A percentile compares a stretch with the other conserved stretches of the same genome.
Evolutionary conservation across 2,113 vertebrate species (phyloP).

Genomic region (Acanthochromis polyacanthus): DNA sequence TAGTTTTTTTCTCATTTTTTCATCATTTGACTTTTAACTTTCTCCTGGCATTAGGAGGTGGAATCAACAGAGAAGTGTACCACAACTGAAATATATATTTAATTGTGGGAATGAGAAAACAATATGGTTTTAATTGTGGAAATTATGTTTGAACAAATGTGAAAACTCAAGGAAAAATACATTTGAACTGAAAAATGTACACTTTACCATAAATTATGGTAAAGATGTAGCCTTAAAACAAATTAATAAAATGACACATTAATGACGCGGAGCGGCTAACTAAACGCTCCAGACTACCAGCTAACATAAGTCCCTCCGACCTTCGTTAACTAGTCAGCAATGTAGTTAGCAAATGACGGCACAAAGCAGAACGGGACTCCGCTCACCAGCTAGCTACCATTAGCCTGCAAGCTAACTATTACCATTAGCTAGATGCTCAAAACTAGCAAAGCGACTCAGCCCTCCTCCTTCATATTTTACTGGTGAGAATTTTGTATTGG

Average conservation of each 20-base stretch:
- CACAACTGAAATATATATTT: too few species aligned
- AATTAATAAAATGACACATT: conserved; percentile 14
- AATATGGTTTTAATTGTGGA: too few species aligned
- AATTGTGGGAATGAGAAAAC: too few species aligned
- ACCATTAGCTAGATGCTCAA: conserved; percentile 32
- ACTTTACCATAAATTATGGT: too few species aligned
- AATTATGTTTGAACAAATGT: too few species aligned
- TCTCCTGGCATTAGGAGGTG: too few species aligned
- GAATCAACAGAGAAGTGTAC: too few species aligned
- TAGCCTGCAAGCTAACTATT: conserved; percentile 61
- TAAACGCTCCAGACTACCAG: conserved; percentile 6
- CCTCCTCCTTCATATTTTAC: conserved; percentile 24
- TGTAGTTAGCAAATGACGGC: conserved; percentile 41
- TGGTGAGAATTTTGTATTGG: too few species aligned
- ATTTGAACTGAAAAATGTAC: too few species aligned
- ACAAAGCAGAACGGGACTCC: conserved; percentile 38
- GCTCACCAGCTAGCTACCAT: conserved; percentile 43
- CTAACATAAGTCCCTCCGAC: conserved; percentile 60
- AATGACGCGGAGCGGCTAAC: not conserved
- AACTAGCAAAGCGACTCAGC: conserved; percentile 32
- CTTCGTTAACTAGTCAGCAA: conserved; percentile 52
- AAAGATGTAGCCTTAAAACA: not conserved
- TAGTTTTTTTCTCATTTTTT: too few species aligned
- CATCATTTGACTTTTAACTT: too few species aligned
- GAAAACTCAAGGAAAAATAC: too few species aligned